These are phyloP conservation scores for Montifringilla adamsi DNA, from an alignment of 2,113 vertebrate species.

Conservation along the genomic window DNA sequence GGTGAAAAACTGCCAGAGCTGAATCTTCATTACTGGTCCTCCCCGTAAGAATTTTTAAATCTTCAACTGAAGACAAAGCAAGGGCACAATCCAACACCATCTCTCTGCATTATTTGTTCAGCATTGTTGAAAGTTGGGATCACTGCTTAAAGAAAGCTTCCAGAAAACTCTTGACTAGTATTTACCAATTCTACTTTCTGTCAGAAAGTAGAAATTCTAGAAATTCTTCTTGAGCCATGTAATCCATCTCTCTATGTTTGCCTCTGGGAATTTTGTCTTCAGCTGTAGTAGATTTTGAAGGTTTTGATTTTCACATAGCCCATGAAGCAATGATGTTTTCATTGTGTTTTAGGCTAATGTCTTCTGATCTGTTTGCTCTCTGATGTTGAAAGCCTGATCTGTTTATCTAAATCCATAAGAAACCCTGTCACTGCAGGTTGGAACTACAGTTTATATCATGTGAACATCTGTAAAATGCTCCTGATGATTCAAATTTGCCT, in stretches of 20 bases:
- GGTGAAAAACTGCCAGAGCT: not conserved
- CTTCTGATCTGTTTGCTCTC: not conserved
- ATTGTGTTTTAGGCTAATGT: not conserved
- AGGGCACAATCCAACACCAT: not conserved
- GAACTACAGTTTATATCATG: not conserved
- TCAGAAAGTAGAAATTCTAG: not conserved
- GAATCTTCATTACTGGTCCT: not conserved
- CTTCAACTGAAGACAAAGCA: not conserved
- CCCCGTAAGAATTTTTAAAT: not conserved
- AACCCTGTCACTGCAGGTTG: not conserved
- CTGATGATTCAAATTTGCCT: not conserved
- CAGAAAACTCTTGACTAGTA: not conserved
- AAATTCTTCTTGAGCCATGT: not conserved
- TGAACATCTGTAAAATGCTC: not conserved
- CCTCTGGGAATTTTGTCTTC: not conserved
- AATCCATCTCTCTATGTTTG: not conserved
- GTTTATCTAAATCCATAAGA: not conserved
- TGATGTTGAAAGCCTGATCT: not conserved
- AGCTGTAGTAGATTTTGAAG: not conserved
- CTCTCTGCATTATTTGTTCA: not conserved
- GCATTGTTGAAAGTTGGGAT: not conserved
- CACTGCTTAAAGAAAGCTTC: not conserved
- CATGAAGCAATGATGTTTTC: not conserved
- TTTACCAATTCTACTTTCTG: not conserved
- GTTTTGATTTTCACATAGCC: not conserved